Percentiles rank a stretch among this genome's conserved stretches.
These are phyloP conservation scores for Macquaria australasica DNA, from an alignment of 2,113 vertebrate species.

Conservation along the genomic window DNA sequence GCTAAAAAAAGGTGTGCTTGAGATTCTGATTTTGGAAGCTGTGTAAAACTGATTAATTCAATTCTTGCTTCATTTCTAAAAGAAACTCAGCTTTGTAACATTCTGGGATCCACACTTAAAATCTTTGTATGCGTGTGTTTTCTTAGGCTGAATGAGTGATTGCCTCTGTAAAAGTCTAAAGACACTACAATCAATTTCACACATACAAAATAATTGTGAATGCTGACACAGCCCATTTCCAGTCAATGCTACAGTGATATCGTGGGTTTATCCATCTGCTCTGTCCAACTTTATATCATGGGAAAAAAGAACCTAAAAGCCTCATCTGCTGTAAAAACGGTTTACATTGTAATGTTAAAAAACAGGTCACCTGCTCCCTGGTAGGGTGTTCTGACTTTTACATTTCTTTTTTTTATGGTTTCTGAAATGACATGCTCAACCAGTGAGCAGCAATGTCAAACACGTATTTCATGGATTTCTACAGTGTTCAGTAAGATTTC, in stretches of 20 bases:
- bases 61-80: background rate
- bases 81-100: background rate
- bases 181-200: conserved; percentile 36
- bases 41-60: background rate
- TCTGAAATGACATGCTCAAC: conserved; percentile 79
- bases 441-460: conserved; percentile 79
- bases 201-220: conserved; percentile 24
- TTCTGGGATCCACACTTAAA: conserved; percentile 10
- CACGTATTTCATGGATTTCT: conserved; percentile 50
- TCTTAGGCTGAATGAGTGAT: background rate
- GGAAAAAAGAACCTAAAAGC: conserved; percentile 13
- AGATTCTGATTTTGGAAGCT: background rate
- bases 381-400: conserved; percentile 7
- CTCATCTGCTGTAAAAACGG: conserved; percentile 16
- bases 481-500: conserved; percentile 59
- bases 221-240: conserved; percentile 23
- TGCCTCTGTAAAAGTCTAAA: conserved; percentile 14
- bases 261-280: conserved; percentile 15
- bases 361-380: conserved; percentile 61
- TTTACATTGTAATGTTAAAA: conserved; percentile 32
- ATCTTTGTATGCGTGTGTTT: background rate
- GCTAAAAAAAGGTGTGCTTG: background rate
- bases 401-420: background rate
- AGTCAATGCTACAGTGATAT: conserved; percentile 39
- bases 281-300: conserved; percentile 21